These are phyloP conservation scores for Diglossa cyanea DNA, from an alignment of 2,797 vertebrate species.

Conservation along the genomic window DNA sequence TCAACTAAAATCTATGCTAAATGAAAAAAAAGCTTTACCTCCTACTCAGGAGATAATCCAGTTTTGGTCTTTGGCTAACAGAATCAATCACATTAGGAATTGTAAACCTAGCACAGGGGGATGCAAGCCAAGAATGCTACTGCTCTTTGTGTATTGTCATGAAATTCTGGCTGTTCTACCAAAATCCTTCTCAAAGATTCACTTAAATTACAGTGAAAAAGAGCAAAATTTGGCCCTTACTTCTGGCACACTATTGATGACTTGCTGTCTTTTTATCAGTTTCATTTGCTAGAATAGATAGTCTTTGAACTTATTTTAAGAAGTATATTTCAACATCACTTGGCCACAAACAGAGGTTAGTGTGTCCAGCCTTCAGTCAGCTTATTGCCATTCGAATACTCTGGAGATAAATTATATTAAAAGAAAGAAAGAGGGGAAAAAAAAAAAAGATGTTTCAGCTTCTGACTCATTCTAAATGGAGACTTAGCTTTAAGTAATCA, in stretches of 20 bases:
- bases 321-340: constrained; percentile 59
- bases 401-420: constrained; percentile 76
- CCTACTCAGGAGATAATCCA: background rate
- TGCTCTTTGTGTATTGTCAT: background rate
- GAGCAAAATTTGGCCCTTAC: background rate
- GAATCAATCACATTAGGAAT: background rate
- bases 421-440: background rate
- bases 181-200: background rate
- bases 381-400: constrained; percentile 86
- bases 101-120: constrained; percentile 19
- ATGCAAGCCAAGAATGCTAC: background rate
- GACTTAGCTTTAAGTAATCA: constrained; percentile 86
- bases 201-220: background rate
- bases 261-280: constrained; percentile 54
- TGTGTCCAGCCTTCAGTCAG: constrained; percentile 81
- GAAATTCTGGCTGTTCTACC: background rate
- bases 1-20: background rate
- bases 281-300: constrained; percentile 59
- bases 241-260: constrained; percentile 10
- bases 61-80: constrained; percentile 33
- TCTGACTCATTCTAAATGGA: constrained; percentile 85
- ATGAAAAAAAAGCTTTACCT: background rate
- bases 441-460: constrained; percentile 40
- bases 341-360: constrained; percentile 55
- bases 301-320: constrained; percentile 46